Percentiles rank a stretch among this genome's conserved stretches.
Evolutionary conservation across 2,888 invertebrate species (phyloP).

Genomic region (Drosophila prolongata): DNA sequence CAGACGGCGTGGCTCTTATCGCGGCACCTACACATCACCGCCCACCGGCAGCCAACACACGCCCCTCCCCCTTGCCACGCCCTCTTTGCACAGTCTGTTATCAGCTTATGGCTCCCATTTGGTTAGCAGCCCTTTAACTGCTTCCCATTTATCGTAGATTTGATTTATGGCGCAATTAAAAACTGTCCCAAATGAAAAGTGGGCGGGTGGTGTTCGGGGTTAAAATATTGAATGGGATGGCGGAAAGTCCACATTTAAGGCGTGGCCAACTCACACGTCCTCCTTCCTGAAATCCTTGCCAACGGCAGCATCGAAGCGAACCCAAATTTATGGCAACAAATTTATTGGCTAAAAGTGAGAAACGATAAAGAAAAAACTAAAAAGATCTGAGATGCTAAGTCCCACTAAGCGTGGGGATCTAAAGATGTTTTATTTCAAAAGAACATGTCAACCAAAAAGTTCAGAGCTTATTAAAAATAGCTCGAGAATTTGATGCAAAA

Average conservation of each 20-base stretch:
- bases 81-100: slow-evolving; percentile 54
- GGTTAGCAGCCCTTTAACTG: slow-evolving; percentile 79
- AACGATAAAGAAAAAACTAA: slow-evolving; percentile 9
- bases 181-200: slow-evolving; percentile 56
- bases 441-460: no score
- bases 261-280: slow-evolving; percentile 28
- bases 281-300: slow-evolving; percentile 1
- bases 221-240: neutral
- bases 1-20: slow-evolving; percentile 52
- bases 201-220: neutral
- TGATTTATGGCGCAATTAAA: slow-evolving; percentile 76
- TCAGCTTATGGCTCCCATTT: slow-evolving; percentile 79
- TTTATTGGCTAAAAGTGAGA: slow-evolving; percentile 66
- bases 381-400: no score
- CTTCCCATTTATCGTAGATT: slow-evolving; percentile 75
- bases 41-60: neutral
- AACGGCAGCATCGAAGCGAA: slow-evolving; percentile 54
- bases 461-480: no score
- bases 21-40: slow-evolving; percentile 15
- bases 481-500: no score
- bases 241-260: slow-evolving; percentile 8
- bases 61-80: neutral
- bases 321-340: slow-evolving; percentile 72
- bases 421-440: neutral
- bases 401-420: neutral